These are phyloP conservation scores for Dissostichus mawsoni DNA, from an alignment of 2,113 vertebrate genomes.

Conservation along the genomic window DNA sequence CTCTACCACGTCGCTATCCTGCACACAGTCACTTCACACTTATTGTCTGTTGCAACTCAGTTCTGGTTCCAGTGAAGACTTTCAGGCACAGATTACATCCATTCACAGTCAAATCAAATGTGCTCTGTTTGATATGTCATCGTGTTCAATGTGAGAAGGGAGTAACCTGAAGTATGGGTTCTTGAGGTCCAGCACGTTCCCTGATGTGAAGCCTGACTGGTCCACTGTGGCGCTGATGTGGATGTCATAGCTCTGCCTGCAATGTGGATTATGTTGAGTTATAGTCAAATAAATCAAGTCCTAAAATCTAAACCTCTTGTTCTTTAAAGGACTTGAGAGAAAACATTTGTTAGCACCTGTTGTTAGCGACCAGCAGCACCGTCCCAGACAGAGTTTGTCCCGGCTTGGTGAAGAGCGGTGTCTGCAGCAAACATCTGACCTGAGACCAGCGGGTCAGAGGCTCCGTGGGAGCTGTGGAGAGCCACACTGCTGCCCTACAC, in stretches of 20 bases:
- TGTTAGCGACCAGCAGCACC: conserved; percentile 83
- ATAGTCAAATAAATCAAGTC: neutral
- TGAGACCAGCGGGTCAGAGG: conserved; percentile 88
- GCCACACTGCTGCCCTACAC: conserved; percentile 84
- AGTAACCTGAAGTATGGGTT: conserved; percentile 85
- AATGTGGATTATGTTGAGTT: neutral
- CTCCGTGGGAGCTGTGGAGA: conserved; percentile 86
- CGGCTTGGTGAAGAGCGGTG: conserved; percentile 85
- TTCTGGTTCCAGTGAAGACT: too few relatives aligned
- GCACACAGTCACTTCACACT: conserved; percentile 8
- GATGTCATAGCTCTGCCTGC: conserved; percentile 88
- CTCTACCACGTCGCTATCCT: conserved; percentile 31
- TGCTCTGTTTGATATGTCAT: neutral
- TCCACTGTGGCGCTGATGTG: conserved; percentile 85
- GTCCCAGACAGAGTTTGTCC: conserved; percentile 86
- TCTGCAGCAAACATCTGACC: conserved; percentile 86
- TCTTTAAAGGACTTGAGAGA: neutral
- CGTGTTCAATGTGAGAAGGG: neutral
- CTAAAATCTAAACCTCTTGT: too few relatives aligned
- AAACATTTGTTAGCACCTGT: conserved; percentile 63
- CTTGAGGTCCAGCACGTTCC: conserved; percentile 86
- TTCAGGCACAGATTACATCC: too few relatives aligned
- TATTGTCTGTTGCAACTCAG: too few relatives aligned
- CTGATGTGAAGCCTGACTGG: conserved; percentile 87
- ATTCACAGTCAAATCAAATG: too few relatives aligned